Evolutionary conservation across 2,113 vertebrate genomes (phyloP).

Genomic region (Trogon melanurus): DNA sequence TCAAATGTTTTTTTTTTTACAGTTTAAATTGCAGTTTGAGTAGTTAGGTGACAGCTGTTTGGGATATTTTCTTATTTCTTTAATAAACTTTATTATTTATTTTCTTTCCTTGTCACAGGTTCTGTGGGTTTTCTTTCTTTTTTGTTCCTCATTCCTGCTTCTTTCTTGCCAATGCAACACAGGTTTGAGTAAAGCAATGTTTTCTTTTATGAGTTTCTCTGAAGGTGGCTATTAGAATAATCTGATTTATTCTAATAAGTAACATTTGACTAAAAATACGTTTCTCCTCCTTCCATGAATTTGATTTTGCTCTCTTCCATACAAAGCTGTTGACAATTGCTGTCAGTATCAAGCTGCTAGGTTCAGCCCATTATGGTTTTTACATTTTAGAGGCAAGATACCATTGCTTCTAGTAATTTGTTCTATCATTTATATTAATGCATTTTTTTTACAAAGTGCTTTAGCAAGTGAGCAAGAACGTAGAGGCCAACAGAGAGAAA

Average conservation of each 20-base stretch:
- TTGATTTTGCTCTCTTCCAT: not conserved
- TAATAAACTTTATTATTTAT: not conserved
- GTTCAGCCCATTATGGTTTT: not conserved
- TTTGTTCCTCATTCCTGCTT: not conserved
- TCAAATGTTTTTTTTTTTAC: not conserved
- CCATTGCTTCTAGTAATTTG: not conserved
- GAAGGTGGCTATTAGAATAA: not conserved
- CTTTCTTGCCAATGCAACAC: not conserved
- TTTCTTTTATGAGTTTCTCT: not conserved
- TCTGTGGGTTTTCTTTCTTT: not conserved
- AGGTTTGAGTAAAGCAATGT: not conserved
- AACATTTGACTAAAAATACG: not conserved
- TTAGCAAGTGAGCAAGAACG: not conserved
- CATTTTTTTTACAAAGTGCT: not conserved
- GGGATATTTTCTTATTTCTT: not conserved
- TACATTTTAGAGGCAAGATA: not conserved
- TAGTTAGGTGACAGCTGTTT: not conserved
- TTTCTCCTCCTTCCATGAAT: not conserved
- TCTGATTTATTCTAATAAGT: not conserved
- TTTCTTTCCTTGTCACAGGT: not conserved
- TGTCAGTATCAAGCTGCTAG: not conserved
- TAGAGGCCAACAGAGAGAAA: not conserved
- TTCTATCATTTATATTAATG: not conserved
- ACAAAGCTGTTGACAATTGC: not conserved
- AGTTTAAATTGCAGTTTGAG: not conserved